A percentile compares a stretch with the other conserved stretches of the same genome.
phyloP scores from a whole-genome alignment of 2,888 invertebrate species.

The Hyposoter didymator region DNA sequence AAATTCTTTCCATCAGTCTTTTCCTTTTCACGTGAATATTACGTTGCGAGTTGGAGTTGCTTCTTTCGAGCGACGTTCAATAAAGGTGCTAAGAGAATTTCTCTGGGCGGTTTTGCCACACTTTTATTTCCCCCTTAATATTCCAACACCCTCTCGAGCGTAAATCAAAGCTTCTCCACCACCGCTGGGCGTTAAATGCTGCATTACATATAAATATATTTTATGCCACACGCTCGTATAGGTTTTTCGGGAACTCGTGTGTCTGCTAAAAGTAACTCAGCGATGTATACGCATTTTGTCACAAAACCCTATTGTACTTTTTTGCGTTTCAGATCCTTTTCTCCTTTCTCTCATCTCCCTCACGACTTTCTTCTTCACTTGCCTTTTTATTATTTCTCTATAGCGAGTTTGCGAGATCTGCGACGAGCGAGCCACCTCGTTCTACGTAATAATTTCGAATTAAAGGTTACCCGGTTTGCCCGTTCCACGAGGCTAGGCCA shows the following conservation, averaged over 20 bases:
- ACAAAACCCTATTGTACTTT: slow-evolving; percentile 20
- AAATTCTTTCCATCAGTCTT: not conserved
- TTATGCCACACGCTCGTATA: slow-evolving; percentile 7
- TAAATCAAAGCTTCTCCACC: slow-evolving; percentile 76
- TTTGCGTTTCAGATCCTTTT: slow-evolving; percentile 30
- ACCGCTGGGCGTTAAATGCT: slow-evolving; percentile 30
- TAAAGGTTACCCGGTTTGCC: slow-evolving; percentile 75
- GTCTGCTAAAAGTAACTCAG: slow-evolving; percentile 42
- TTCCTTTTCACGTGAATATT: not conserved
- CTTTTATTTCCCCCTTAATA: slow-evolving; percentile 34
- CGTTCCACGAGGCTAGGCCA: slow-evolving; percentile 49
- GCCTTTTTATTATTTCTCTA: slow-evolving; percentile 9
- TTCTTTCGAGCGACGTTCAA: not conserved
- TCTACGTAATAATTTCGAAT: slow-evolving; percentile 82
- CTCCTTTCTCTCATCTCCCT: slow-evolving; percentile 31
- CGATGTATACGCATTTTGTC: slow-evolving; percentile 12
- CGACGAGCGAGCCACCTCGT: slow-evolving; percentile 64
- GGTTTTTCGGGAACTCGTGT: slow-evolving; percentile 26
- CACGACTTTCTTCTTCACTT: slow-evolving; percentile 29
- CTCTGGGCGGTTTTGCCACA: slow-evolving; percentile 8
- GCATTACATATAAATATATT: not conserved
- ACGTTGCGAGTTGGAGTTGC: not conserved
- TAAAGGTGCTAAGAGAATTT: slow-evolving; percentile 26
- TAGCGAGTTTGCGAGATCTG: slow-evolving; percentile 25
- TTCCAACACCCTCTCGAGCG: slow-evolving; percentile 65